A percentile compares a stretch with the other conserved stretches of the same genome.
Evolutionary conservation across 2,113 vertebrate genomes (phyloP).

Genomic region (Scomber colias): DNA sequence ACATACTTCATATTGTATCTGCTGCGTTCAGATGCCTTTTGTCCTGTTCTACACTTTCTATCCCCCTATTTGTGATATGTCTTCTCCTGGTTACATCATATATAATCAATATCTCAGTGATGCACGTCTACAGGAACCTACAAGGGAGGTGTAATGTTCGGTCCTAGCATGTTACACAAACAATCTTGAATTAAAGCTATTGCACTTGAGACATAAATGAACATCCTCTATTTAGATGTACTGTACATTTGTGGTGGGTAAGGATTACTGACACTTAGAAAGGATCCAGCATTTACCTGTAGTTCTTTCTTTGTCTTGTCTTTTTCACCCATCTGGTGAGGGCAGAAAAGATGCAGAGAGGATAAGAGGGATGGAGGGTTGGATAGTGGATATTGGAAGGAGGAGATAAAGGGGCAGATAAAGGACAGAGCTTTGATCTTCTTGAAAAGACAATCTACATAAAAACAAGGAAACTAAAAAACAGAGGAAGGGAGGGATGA

Average conservation of each 20-base stretch:
- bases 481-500: slow-evolving; percentile 31
- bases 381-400: slow-evolving; percentile 41
- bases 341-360: slow-evolving; percentile 30
- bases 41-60: background rate
- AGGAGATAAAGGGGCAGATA: slow-evolving; percentile 40
- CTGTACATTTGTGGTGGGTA: background rate
- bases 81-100: background rate
- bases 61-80: background rate
- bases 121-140: background rate
- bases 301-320: slow-evolving; percentile 10
- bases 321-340: slow-evolving; percentile 17
- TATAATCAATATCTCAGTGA: background rate
- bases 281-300: background rate
- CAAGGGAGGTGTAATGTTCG: background rate
- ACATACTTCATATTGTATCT: background rate
- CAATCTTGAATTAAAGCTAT: background rate
- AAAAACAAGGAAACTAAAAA: slow-evolving; percentile 53
- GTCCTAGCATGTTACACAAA: background rate
- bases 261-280: slow-evolving; percentile 13
- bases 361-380: slow-evolving; percentile 49
- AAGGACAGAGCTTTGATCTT: slow-evolving; percentile 68
- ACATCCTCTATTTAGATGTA: background rate
- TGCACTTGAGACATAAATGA: background rate
- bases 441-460: slow-evolving; percentile 63
- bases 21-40: too few relatives aligned